Evolutionary conservation across 2,797 vertebrate species (phyloP).

Genomic region (Tadarida brasiliensis): DNA sequence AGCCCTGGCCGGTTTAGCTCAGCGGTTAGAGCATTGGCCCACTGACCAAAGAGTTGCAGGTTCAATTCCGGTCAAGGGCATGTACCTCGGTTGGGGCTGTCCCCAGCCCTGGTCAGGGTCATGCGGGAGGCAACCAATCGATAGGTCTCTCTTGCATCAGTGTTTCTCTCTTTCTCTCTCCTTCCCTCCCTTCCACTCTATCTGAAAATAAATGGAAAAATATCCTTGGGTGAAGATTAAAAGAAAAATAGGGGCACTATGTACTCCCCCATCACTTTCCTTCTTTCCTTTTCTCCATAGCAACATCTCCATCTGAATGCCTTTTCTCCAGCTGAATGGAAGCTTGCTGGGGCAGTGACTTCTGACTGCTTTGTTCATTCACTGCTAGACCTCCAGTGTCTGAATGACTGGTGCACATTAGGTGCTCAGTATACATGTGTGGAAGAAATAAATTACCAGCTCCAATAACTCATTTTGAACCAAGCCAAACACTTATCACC

Average conservation of each 20-base stretch:
- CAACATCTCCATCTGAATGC: not conserved
- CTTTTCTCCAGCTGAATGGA: not conserved
- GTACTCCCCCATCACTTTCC: not conserved
- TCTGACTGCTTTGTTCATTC: not conserved
- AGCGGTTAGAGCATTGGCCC: too few relatives aligned
- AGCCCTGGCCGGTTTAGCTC: not conserved
- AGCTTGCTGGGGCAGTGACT: not conserved
- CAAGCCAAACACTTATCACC: not conserved
- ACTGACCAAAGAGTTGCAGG: too few relatives aligned
- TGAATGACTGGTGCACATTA: not conserved
- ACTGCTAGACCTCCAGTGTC: not conserved
- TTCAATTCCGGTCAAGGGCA: too few relatives aligned
- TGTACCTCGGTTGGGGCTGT: too few relatives aligned
- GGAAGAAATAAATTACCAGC: not conserved
- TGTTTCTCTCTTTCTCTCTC: too few relatives aligned
- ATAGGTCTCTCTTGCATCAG: too few relatives aligned
- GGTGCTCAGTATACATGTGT: rapidly evolving
- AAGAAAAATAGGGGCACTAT: not conserved
- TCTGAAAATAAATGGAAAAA: too few relatives aligned
- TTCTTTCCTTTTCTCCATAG: not conserved
- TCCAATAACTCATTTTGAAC: not conserved
- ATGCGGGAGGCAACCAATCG: too few relatives aligned
- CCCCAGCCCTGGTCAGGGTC: too few relatives aligned
- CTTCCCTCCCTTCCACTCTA: too few relatives aligned
- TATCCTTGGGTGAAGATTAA: too few relatives aligned